phyloP scores from a whole-genome alignment of 2,888 invertebrate species.

The Cremastinae sp. region DNA sequence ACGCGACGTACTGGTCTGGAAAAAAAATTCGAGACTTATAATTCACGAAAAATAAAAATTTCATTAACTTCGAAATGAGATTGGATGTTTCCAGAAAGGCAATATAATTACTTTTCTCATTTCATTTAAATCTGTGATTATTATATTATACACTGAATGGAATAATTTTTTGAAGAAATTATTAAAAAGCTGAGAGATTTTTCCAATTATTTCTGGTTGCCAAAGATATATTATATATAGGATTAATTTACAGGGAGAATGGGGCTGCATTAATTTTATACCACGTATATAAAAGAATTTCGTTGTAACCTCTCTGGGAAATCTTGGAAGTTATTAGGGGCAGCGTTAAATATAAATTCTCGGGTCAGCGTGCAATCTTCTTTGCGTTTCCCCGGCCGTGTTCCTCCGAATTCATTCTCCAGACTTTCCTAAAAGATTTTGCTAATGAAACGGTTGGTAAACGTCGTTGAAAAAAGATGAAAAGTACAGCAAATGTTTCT shows the following conservation, averaged over 20 bases:
- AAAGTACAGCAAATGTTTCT: slow-evolving; percentile 37
- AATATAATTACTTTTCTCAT: too few species aligned
- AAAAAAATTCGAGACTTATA: too few species aligned
- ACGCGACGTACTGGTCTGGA: background rate
- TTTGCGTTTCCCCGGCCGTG: slow-evolving; percentile 23
- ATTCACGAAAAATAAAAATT: too few species aligned
- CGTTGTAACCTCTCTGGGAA: slow-evolving; percentile 16
- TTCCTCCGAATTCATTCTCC: slow-evolving; percentile 18
- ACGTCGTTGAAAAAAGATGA: slow-evolving; percentile 7
- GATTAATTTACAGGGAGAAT: slow-evolving; percentile 24
- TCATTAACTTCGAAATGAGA: too few species aligned
- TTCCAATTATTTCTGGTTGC: background rate
- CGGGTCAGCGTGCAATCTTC: slow-evolving; percentile 20
- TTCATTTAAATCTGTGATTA: too few species aligned
- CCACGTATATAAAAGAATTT: background rate
- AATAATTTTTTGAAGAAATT: too few species aligned
- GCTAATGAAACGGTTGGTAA: slow-evolving; percentile 48
- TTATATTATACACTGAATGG: too few species aligned
- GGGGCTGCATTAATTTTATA: background rate
- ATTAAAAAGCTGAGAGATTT: background rate
- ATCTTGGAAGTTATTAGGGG: slow-evolving; percentile 30
- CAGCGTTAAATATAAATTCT: slow-evolving; percentile 45
- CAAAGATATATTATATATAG: background rate
- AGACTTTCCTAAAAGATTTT: too few species aligned
- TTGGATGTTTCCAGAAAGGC: too few species aligned